Percentiles rank a stretch among this genome's conserved stretches.
Evolutionary conservation across 2,113 vertebrate species (phyloP).

Genomic region (Osmerus eperlanus): DNA sequence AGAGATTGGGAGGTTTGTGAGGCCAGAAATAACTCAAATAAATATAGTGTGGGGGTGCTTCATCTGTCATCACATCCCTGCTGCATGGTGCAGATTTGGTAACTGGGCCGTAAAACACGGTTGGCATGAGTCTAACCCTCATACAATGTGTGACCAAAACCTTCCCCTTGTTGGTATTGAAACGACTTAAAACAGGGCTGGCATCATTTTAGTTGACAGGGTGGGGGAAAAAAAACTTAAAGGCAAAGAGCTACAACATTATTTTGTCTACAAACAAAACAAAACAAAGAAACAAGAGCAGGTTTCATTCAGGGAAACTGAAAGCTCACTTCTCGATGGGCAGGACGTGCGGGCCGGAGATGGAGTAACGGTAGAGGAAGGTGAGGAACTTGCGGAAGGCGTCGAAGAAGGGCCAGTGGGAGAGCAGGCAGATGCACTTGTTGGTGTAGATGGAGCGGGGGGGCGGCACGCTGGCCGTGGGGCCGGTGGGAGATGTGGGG

Average conservation of each 20-base stretch:
- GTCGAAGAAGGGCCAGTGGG: constrained; percentile 98
- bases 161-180: background rate
- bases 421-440: constrained; percentile 97
- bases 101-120: constrained; percentile 30
- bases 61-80: constrained; percentile 21
- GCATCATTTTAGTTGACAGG: too few species aligned
- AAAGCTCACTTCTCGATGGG: constrained; percentile 96
- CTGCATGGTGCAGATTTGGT: background rate
- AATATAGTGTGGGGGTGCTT: background rate
- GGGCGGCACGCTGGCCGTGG: background rate
- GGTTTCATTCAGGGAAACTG: background rate
- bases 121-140: constrained; percentile 1
- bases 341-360: constrained; percentile 93
- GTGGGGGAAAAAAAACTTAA: background rate
- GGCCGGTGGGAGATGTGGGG: background rate
- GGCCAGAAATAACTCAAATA: constrained; percentile 38
- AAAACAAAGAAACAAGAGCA: background rate
- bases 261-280: background rate
- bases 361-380: constrained; percentile 97
- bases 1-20: constrained; percentile 23
- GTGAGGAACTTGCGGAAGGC: constrained; percentile 97
- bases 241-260: too few species aligned
- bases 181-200: background rate
- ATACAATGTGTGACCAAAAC: too few species aligned
- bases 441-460: constrained; percentile 80